Evolutionary conservation across 2,113 vertebrate species (phyloP), one percentile per base, ranked within the genome.

Genomic region (Datnioides undecimradiatus): DNA sequence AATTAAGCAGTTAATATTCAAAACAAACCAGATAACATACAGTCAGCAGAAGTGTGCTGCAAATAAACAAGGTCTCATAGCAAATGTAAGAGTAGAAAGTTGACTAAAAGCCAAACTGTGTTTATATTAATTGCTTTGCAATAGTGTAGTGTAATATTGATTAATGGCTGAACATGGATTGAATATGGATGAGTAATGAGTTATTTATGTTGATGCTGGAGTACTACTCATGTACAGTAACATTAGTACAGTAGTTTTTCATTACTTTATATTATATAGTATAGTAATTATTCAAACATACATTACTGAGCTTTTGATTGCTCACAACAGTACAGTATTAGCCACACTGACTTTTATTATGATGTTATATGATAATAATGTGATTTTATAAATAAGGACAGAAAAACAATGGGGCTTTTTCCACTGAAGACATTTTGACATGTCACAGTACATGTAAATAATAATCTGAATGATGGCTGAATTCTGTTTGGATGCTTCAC

Each of bases 1-100:
- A 81, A 67, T 82, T 38, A 80, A 69, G 36, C 49, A 51, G 36
- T 34, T 77, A 41, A 75, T 60, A 77, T 68, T 58, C 29, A 63
- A 69, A 75, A 80, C 55, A 66, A 49, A 49, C n/a, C 68, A 62
- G 66, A 70, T 33, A 70, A 45, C 62, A 64, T 40, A 17, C 8
- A 64, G 0, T 79, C 64, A 80, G 72, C 66, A 75, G 48, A 70
- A 65, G 25, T n/a, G 36, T 21, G 2, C 52, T 6, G 13, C 21
- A 78, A 76, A 52, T 78, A 80, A 86, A 54, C 48, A 74, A 63
- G 36, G 41, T 43, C 49, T 75, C 25, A 58, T 6, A 67, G 19
- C 40, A 33, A n/a, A 29, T 45, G 25, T 69, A 19, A 71, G 70
- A 67, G 67, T 21, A 69, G 23, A 43, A 29, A 36, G 13, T 3